Percentiles rank a stretch among this genome's conserved stretches.
These are phyloP conservation scores for Heliothis peltigera DNA, from an alignment of 2,888 invertebrate species.

Conservation along the genomic window DNA sequence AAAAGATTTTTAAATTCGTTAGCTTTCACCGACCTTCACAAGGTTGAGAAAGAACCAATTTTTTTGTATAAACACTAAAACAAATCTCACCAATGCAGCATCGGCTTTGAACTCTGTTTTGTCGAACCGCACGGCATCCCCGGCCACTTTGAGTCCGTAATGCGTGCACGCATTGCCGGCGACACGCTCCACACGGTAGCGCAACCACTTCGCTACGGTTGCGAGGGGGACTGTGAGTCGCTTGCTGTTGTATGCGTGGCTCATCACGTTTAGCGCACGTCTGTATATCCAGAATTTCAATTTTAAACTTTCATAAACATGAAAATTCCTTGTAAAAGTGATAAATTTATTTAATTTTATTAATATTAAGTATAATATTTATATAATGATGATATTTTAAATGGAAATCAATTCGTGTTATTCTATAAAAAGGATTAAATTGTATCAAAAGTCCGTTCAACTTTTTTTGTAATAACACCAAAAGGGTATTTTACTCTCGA, in stretches of 20 bases:
- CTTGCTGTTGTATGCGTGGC: constrained; percentile 90
- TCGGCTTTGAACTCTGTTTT: constrained; percentile 78
- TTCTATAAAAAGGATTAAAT: no score
- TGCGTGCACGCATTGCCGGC: constrained; percentile 82
- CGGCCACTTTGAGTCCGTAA: constrained; percentile 83
- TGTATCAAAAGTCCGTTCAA: no score
- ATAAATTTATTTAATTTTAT: no score
- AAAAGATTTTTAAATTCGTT: no score
- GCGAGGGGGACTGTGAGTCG: constrained; percentile 85
- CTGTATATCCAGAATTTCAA: constrained; percentile 73
- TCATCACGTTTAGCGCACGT: constrained; percentile 87
- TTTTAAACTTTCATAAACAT: not conserved
- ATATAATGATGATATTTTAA: no score
- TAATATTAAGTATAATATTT: no score
- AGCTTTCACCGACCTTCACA: no score
- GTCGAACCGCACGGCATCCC: constrained; percentile 68
- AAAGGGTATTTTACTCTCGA: no score
- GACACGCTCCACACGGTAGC: constrained; percentile 80
- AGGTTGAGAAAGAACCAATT: no score
- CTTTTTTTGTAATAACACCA: no score
- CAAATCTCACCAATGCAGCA: constrained; percentile 78
- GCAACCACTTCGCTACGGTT: constrained; percentile 83
- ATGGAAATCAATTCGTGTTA: no score
- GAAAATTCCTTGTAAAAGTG: not conserved
- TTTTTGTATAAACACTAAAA: no score